A percentile compares a stretch with the other conserved stretches of the same genome.
Conservation (phyloP, 1,140 invertebrate genomes). For the Anthonomus grandis region DNA sequence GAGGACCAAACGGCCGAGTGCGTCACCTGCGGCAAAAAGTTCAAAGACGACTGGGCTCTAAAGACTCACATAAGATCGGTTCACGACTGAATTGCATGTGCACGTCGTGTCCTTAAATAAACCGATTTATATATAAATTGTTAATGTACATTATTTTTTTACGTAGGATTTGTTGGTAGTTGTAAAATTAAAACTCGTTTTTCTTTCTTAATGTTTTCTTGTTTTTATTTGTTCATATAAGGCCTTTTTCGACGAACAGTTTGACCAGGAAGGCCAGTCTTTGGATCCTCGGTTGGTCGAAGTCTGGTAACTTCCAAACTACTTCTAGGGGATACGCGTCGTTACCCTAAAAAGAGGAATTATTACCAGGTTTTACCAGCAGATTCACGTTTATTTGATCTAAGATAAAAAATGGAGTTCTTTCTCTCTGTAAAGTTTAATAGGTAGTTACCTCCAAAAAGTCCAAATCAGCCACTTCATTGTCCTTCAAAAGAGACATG, state of each 20-base stretch:
- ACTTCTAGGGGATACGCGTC: slow-evolving; percentile 35
- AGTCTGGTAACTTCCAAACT: slow-evolving; percentile 36
- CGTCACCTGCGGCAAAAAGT: slow-evolving; percentile 32
- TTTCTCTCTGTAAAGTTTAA: background rate
- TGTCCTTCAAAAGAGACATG: slow-evolving; percentile 39
- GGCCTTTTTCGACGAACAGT: slow-evolving; percentile 31
- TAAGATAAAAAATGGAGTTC: background rate
- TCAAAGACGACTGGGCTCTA: slow-evolving; percentile 26
- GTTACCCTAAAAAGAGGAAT: slow-evolving; percentile 31
- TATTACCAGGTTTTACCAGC: background rate
- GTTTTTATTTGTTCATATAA: slow-evolving; percentile 26
- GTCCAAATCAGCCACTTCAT: slow-evolving; percentile 38
- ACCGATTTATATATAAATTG: no score
- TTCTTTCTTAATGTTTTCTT: no score
- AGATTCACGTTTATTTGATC: slow-evolving; percentile 5
- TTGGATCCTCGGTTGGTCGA: slow-evolving; percentile 29
- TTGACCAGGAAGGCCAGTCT: slow-evolving; percentile 35
- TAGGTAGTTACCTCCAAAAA: slow-evolving; percentile 26
- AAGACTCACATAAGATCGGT: slow-evolving; percentile 28
- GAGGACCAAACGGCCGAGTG: slow-evolving; percentile 32
- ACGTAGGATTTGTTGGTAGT: background rate
- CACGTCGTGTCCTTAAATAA: no score
- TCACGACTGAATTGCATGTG: slow-evolving; percentile 13
- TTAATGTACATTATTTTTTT: background rate
- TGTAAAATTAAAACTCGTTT: no score